Conservation (phyloP, 2,797 vertebrate species). For the Urophycis tenuis region DNA sequence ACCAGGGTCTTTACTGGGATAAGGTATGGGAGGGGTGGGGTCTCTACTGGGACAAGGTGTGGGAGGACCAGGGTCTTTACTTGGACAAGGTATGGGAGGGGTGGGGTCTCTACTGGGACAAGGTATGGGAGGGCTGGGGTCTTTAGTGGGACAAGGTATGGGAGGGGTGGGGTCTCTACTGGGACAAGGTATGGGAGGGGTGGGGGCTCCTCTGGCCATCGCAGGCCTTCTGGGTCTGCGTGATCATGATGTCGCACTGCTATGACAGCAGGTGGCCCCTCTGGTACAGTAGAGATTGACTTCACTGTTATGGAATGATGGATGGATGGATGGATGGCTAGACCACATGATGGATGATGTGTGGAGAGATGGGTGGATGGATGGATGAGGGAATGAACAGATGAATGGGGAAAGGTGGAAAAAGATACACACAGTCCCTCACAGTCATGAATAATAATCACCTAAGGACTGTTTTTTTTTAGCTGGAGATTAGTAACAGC, state of each 20-base stretch:
- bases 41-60: conserved; percentile 85
- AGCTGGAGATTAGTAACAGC: no score
- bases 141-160: conserved; percentile 78
- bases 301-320: neutral
- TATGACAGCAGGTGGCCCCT: neutral
- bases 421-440: neutral
- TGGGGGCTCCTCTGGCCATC: neutral
- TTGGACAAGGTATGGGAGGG: conserved; percentile 76
- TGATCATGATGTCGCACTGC: neutral
- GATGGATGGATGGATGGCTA: neutral
- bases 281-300: neutral
- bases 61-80: no score
- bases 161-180: no score
- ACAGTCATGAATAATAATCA: no score
- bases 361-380: neutral
- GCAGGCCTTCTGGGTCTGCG: neutral
- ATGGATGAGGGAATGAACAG: neutral
- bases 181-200: conserved; percentile 74
- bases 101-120: no score
- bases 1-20: conserved; percentile 78
- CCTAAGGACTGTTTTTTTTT: no score
- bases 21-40: conserved; percentile 70
- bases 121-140: conserved; percentile 56
- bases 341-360: no score
- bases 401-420: neutral